Conservation (phyloP, 2,888 invertebrate genomes). For the Halictus ligatus region DNA sequence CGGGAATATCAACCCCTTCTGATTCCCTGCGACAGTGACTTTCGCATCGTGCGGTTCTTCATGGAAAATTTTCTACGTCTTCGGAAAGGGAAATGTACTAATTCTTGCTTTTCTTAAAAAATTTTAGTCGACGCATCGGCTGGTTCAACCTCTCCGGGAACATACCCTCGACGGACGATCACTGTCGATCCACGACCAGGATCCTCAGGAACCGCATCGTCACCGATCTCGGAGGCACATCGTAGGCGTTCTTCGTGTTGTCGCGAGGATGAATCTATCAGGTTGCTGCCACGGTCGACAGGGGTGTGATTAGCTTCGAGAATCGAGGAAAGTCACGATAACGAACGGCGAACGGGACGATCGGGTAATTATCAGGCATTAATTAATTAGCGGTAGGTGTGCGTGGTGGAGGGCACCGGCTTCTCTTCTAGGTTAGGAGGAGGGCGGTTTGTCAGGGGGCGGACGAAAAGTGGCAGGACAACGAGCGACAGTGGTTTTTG, state of each 20-base stretch:
- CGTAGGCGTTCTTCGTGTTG: constrained; percentile 4
- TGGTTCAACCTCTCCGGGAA: background rate
- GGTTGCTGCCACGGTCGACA: background rate
- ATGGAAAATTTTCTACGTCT: no score
- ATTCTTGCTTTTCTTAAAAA: no score
- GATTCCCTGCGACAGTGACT: background rate
- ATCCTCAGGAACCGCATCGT: constrained; percentile 1
- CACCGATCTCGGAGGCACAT: background rate
- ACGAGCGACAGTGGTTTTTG: constrained; percentile 63
- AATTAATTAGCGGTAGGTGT: constrained; percentile 65
- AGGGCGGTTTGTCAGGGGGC: background rate
- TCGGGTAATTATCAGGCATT: constrained; percentile 68
- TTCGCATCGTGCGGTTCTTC: no score
- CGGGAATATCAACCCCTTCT: background rate
- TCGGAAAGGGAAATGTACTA: no score
- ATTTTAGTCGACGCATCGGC: no score
- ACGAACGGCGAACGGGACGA: constrained; percentile 59
- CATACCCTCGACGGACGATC: background rate
- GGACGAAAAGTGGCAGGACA: constrained; percentile 43
- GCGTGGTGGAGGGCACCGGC: constrained; percentile 29
- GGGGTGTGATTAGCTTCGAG: constrained; percentile 52
- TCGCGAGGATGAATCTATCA: constrained; percentile 45
- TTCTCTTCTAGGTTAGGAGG: background rate
- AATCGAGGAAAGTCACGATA: constrained; percentile 63
- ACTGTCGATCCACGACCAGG: background rate